These are phyloP conservation scores for Procambarus clarkii DNA, from an alignment of 1,140 invertebrate species.

Conservation along the genomic window DNA sequence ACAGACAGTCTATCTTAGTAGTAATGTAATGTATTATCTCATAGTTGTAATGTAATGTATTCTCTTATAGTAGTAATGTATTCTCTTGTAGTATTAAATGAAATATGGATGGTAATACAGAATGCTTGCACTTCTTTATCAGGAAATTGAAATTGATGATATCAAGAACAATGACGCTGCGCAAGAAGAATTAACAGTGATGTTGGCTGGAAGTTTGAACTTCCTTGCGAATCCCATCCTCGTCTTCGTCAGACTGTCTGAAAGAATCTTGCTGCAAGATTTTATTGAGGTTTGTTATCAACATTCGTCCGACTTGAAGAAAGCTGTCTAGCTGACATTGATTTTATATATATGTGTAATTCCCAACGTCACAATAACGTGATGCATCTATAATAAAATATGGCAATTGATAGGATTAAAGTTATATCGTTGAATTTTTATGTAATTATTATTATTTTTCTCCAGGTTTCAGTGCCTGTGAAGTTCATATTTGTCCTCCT, in stretches of 20 bases:
- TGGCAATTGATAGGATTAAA: too few relatives aligned
- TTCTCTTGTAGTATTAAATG: too few relatives aligned
- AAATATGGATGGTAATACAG: too few relatives aligned
- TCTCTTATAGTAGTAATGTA: too few relatives aligned
- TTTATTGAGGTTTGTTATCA: conserved; percentile 84
- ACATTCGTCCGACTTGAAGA: too few relatives aligned
- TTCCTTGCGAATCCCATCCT: conserved; percentile 92
- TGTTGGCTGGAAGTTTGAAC: conserved; percentile 92
- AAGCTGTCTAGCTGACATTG: too few relatives aligned
- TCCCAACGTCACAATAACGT: too few relatives aligned
- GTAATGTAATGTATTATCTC: too few relatives aligned
- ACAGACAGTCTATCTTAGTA: too few relatives aligned
- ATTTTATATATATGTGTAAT: too few relatives aligned
- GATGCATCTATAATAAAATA: too few relatives aligned
- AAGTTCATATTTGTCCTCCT: conserved; percentile 95
- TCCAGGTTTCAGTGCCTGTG: conserved; percentile 90
- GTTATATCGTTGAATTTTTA: conserved; percentile 73
- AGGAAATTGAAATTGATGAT: conserved; percentile 64
- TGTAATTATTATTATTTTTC: neutral
- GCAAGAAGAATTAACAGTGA: conserved; percentile 87
- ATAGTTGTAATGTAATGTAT: too few relatives aligned
- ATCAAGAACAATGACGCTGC: conserved; percentile 82
- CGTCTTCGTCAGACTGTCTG: conserved; percentile 92
- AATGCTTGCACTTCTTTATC: neutral
- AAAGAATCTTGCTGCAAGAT: conserved; percentile 89